Evolutionary conservation across 2,888 invertebrate genomes (phyloP).

Genomic region (Caenorhabditis zanzibari): DNA sequence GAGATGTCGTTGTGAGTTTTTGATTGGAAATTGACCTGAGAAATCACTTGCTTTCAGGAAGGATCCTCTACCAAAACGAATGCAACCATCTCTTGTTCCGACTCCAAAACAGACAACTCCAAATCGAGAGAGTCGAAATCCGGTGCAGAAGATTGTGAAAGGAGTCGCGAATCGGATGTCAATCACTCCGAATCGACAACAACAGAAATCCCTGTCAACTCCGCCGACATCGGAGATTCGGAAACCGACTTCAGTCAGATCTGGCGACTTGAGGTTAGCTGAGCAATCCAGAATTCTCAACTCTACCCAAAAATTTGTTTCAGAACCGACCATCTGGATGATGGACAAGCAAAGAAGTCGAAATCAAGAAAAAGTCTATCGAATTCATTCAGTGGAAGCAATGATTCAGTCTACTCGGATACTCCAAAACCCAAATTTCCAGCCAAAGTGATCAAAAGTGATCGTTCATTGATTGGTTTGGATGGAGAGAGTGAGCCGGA

Average conservation of each 20-base stretch:
- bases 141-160: slow-evolving; percentile 11
- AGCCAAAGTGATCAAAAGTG: slow-evolving; percentile 24
- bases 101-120: not conserved
- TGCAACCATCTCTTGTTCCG: not conserved
- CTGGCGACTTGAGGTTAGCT: not conserved
- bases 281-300: too few species aligned
- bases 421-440: not conserved
- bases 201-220: slow-evolving; percentile 22
- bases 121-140: slow-evolving; percentile 14
- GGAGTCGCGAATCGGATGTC: slow-evolving; percentile 9
- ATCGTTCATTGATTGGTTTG: slow-evolving; percentile 58
- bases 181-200: slow-evolving; percentile 7
- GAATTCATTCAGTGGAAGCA: slow-evolving; percentile 33
- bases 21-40: too few species aligned
- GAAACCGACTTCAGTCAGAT: not conserved
- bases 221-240: slow-evolving; percentile 14
- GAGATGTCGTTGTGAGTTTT: slow-evolving; percentile 12
- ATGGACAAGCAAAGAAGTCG: not conserved
- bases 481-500: slow-evolving; percentile 56
- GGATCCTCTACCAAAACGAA: not conserved
- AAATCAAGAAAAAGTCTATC: slow-evolving; percentile 15
- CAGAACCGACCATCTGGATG: not conserved
- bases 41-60: not conserved
- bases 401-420: slow-evolving; percentile 3
- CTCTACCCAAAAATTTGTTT: too few species aligned